A percentile compares a stretch with the other conserved stretches of the same genome.
Evolutionary conservation across 2,888 invertebrate genomes (phyloP).

Genomic region (Neoscelio sp.): DNA sequence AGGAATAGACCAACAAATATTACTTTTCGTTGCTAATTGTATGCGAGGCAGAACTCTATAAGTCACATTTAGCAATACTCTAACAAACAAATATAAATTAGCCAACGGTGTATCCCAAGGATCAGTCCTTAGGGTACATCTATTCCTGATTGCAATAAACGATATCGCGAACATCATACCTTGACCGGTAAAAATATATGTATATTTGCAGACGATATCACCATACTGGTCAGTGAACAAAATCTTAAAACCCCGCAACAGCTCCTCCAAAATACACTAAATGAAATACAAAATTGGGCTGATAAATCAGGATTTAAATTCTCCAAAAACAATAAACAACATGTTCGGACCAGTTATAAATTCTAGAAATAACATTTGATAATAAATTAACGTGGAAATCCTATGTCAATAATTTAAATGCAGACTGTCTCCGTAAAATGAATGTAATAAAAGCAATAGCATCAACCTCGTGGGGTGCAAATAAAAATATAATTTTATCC

Average conservation of each 20-base stretch:
- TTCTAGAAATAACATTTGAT: conserved; percentile 50
- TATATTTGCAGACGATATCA: too few species aligned
- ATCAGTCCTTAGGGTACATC: too few species aligned
- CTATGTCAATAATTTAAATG: conserved; percentile 43
- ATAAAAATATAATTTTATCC: conserved; percentile 24
- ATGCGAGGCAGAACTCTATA: conserved; percentile 5
- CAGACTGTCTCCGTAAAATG: conserved; percentile 10
- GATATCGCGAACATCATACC: too few species aligned
- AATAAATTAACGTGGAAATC: conserved; percentile 27
- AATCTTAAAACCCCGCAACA: too few species aligned
- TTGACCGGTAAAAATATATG: too few species aligned
- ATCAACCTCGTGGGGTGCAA: conserved; percentile 29
- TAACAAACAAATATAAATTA: too few species aligned
- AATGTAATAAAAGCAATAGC: conserved; percentile 41
- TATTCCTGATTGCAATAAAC: too few species aligned
- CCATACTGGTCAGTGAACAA: too few species aligned
- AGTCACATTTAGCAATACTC: too few species aligned
- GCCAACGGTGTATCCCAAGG: too few species aligned
- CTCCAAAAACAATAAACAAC: not conserved
- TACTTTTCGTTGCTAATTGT: conserved; percentile 24
- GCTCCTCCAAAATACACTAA: too few species aligned
- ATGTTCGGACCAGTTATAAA: conserved; percentile 48
- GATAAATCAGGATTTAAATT: conserved; percentile 2
- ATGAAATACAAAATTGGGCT: too few species aligned
- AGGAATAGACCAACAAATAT: not conserved